Evolutionary conservation across 2,888 invertebrate genomes (phyloP).

Genomic region (Sinhomidia bicolor): DNA sequence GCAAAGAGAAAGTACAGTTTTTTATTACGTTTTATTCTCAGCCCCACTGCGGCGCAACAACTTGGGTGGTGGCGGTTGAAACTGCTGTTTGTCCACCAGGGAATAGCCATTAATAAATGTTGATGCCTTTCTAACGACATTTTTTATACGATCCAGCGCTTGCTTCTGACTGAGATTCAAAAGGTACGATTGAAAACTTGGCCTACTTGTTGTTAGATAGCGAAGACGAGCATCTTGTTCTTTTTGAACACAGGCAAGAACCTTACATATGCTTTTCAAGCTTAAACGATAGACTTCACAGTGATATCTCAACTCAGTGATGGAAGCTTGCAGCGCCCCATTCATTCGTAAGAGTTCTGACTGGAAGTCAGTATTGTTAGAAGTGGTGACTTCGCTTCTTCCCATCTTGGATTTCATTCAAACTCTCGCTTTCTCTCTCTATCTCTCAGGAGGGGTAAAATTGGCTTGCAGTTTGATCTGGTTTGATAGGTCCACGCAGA

Average conservation of each 20-base stretch:
- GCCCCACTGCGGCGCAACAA: slow-evolving; percentile 15
- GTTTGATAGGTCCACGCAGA: slow-evolving; percentile 33
- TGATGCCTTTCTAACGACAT: slow-evolving; percentile 67
- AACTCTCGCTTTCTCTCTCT: not conserved
- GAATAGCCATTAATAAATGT: slow-evolving; percentile 76
- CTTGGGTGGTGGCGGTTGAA: slow-evolving; percentile 65
- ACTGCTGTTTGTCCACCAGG: slow-evolving; percentile 60
- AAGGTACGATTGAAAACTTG: slow-evolving; percentile 68
- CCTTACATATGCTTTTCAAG: slow-evolving; percentile 69
- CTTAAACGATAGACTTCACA: slow-evolving; percentile 76
- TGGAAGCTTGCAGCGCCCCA: slow-evolving; percentile 59
- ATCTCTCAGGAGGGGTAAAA: slow-evolving; percentile 37
- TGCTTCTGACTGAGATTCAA: slow-evolving; percentile 68
- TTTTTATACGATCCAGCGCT: slow-evolving; percentile 66
- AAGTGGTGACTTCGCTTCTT: too few relatives aligned
- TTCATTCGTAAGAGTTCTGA: slow-evolving; percentile 70
- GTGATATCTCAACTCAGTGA: slow-evolving; percentile 69
- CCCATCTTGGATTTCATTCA: slow-evolving; percentile 50
- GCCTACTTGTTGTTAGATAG: slow-evolving; percentile 47
- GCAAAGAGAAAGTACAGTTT: not conserved
- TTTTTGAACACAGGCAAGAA: slow-evolving; percentile 59
- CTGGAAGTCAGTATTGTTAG: slow-evolving; percentile 59
- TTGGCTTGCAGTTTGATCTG: slow-evolving; percentile 23
- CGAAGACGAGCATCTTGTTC: slow-evolving; percentile 58
- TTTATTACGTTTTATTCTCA: slow-evolving; percentile 44